These are phyloP conservation scores for Dermatemys mawii DNA, from an alignment of 2,113 vertebrate species.

Conservation along the genomic window DNA sequence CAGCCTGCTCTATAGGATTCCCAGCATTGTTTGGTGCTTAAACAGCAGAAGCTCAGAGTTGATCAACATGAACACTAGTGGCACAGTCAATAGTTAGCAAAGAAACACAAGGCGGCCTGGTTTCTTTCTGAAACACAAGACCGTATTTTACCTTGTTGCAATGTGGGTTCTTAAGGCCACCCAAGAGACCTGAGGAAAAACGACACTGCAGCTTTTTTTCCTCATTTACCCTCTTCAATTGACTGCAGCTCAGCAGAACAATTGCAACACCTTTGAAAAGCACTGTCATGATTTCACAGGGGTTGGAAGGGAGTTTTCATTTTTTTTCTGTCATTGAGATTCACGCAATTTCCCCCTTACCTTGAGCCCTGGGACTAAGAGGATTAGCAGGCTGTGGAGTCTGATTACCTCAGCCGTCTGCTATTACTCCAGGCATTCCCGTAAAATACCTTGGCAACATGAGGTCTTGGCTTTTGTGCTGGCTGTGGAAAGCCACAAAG, in stretches of 20 bases:
- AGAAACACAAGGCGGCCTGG: background rate
- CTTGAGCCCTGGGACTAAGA: background rate
- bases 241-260: background rate
- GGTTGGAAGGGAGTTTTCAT: background rate
- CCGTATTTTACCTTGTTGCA: background rate
- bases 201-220: background rate
- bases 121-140: background rate
- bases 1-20: background rate
- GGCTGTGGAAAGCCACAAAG: background rate
- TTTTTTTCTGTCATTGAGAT: background rate
- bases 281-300: background rate
- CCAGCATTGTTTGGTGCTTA: fast-evolving
- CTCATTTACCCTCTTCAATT: background rate
- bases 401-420: background rate
- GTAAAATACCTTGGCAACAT: background rate
- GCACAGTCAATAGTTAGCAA: background rate
- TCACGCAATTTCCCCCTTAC: background rate
- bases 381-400: background rate
- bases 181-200: background rate
- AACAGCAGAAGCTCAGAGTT: fast-evolving
- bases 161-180: background rate
- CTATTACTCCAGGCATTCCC: background rate
- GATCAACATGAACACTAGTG: fast-evolving
- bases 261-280: background rate
- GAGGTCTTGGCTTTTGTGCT: background rate